Evolutionary conservation across 2,113 vertebrate species (phyloP).

Genomic region (Spermophilus dauricus): DNA sequence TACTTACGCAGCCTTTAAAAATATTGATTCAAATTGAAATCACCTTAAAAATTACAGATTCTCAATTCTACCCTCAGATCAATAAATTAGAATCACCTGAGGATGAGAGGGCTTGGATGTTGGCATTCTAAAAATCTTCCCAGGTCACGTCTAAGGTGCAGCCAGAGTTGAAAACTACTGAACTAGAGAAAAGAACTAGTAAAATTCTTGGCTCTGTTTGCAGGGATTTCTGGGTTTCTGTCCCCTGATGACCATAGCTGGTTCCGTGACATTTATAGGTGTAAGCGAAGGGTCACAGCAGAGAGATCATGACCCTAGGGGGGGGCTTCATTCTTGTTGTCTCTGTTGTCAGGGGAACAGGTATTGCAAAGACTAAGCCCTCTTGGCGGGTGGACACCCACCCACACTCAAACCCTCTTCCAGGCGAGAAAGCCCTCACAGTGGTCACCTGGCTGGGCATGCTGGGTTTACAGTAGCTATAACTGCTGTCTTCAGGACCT

Average conservation of each 20-base stretch:
- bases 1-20: background rate
- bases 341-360: background rate
- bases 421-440: background rate
- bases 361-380: background rate
- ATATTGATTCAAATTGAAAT: background rate
- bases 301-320: fast-evolving
- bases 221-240: background rate
- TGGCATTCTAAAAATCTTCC: background rate
- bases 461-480: background rate
- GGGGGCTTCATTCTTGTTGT: background rate
- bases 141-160: background rate
- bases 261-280: background rate
- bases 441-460: background rate
- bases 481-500: background rate
- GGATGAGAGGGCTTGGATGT: fast-evolving
- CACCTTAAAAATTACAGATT: background rate
- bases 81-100: background rate
- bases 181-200: background rate
- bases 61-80: background rate
- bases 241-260: background rate
- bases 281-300: background rate
- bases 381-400: background rate
- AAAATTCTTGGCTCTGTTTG: background rate
- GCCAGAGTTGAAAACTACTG: background rate
- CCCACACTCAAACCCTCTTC: background rate